A percentile compares a stretch with the other conserved stretches of the same genome.
Conservation (phyloP, 2,113 vertebrate species). For the Varanus komodoensis region DNA sequence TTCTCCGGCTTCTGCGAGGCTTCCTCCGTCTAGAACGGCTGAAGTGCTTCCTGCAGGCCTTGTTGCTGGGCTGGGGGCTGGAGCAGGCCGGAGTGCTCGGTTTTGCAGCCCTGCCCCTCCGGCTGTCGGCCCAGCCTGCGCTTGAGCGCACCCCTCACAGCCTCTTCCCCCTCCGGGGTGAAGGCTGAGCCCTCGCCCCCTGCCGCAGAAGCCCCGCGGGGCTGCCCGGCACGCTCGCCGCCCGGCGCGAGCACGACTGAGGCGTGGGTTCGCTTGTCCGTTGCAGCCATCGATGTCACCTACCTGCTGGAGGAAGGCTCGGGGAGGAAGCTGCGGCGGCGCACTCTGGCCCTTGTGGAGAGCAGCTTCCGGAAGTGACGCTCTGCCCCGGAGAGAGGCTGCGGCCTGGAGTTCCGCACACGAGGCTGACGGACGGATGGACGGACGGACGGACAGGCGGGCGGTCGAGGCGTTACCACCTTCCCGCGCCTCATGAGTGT, state of each 20-base stretch:
- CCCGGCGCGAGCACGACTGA: rapidly evolving
- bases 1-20: too few species aligned
- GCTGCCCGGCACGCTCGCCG: rapidly evolving
- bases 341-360: constrained; percentile 89
- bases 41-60: too few species aligned
- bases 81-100: too few species aligned
- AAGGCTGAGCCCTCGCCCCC: too few species aligned
- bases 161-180: too few species aligned
- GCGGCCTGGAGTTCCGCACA: constrained; percentile 50
- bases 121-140: too few species aligned
- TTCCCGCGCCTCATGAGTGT: constrained; percentile 27
- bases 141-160: too few species aligned
- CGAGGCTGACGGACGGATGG: constrained; percentile 45
- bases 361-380: constrained; percentile 91
- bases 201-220: too few species aligned
- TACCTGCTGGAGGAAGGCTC: constrained; percentile 97
- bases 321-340: constrained; percentile 89
- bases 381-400: not conserved
- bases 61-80: too few species aligned
- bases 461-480: constrained; percentile 50
- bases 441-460: too few species aligned
- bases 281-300: constrained; percentile 95
- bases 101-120: too few species aligned
- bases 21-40: too few species aligned
- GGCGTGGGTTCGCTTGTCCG: not conserved